Base-by-base conservation (phyloP, 2,888 invertebrate genomes). In the Polyommatus icarus region DNA sequence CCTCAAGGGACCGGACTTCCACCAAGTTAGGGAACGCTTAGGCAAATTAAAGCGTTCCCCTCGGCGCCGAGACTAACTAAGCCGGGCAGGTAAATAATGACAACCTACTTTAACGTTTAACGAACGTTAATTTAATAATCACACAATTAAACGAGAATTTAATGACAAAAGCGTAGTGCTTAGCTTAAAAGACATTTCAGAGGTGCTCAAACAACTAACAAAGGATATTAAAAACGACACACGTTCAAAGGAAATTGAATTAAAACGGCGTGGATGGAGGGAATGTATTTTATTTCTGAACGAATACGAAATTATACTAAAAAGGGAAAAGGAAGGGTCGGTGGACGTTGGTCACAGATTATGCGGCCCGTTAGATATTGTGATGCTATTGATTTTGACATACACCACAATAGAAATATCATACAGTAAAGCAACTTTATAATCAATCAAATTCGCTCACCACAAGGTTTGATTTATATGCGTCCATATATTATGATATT, bases 261-360 rank as follows among this genome's bases (percentile, higher is more conserved):
- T 61, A 61, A 24, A 61, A 61, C 61, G 61, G 24, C 24, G 61
- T 24, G 67, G n/a, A 36, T 24, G 18, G 8, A 40, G 20, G 36
- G 3, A 72, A 40, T 72, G 20, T 72, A 40, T 72, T 72, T 5
- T 72, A 40, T 72, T 72, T 72, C 8, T 40, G 20, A 18, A 40
- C 6, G 72, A 72, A 72, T 72, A 40, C 72, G n/a, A 72, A 40
- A 72, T 72, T 15, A 40, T 40, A n/a, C 20, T 24, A 20, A 36
- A 72, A 40, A 72, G 72, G 40, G 72, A 40, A 72, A 40, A 40
- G 71, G 71, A 24, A 71, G n/a, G n/a, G 72, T 20, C n/a, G 71
- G 36, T 24, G 20, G 12, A 61, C 24, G 5, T 7, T 71, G 36
- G 71, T 36, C 24, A 8, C 36, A 72, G 71, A 72, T 72, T 72